Percentiles rank a stretch among this genome's conserved stretches.
phyloP scores from a whole-genome alignment of 2,113 vertebrate species.

The Proterorhinus semilunaris region DNA sequence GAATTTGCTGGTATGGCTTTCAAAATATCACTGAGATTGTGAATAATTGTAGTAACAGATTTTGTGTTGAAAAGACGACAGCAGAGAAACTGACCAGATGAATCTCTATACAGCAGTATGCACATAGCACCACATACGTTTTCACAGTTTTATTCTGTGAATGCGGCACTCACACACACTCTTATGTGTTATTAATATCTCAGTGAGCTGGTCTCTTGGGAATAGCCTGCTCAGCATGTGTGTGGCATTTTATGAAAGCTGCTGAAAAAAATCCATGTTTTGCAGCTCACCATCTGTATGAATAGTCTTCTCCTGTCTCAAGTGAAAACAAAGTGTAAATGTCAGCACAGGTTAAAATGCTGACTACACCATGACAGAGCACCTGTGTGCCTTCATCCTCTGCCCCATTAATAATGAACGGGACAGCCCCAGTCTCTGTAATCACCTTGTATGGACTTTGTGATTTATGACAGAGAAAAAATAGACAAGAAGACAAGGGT shows the following conservation, averaged over 20 bases:
- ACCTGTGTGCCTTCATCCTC: conserved; percentile 49
- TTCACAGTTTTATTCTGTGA: conserved; percentile 39
- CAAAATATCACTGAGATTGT: not conserved
- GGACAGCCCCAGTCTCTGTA: conserved; percentile 28
- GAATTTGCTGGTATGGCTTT: not conserved
- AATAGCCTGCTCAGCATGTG: conserved; percentile 64
- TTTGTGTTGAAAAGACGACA: not conserved
- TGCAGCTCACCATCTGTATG: conserved; percentile 56
- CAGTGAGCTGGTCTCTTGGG: conserved; percentile 55
- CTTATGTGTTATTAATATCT: conserved; percentile 59
- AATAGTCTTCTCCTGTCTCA: conserved; percentile 47
- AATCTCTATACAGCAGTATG: not conserved
- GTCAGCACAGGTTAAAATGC: conserved; percentile 70
- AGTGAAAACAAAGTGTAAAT: conserved; percentile 61
- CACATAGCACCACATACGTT: conserved; percentile 7
- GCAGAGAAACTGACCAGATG: not conserved
- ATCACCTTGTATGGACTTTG: conserved; percentile 45
- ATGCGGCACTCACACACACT: conserved; percentile 28
- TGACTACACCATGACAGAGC: conserved; percentile 65
- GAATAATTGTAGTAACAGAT: conserved; percentile 1
- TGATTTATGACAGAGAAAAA: conserved; percentile 51
- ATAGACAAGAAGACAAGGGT: conserved; percentile 28
- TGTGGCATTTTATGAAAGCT: conserved; percentile 68
- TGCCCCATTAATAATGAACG: conserved; percentile 48
- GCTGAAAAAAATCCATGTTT: conserved; percentile 53